These are phyloP conservation scores for Cataglyphis rosenhaueri DNA, from an alignment of 2,888 invertebrate species.

Conservation along the genomic window DNA sequence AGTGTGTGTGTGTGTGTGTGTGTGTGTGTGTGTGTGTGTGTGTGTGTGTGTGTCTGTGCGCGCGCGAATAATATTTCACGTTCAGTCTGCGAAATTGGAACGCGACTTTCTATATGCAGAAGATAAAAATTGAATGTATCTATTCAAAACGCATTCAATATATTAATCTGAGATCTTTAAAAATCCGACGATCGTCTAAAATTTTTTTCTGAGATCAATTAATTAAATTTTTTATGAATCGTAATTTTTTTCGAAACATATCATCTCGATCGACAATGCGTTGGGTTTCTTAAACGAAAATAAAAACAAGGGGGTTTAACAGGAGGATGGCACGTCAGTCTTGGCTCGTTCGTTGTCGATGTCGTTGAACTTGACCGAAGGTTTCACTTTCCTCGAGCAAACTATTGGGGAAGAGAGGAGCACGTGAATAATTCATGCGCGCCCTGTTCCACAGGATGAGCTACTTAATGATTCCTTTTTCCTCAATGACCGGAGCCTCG, in stretches of 20 bases:
- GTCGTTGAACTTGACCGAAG: conserved; percentile 73
- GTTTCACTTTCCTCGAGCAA: conserved; percentile 72
- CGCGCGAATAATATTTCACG: background rate
- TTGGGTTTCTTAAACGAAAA: background rate
- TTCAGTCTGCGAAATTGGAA: background rate
- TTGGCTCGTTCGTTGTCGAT: conserved; percentile 44
- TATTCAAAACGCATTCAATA: background rate
- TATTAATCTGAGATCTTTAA: background rate
- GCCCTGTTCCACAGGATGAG: conserved; percentile 73
- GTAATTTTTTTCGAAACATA: background rate
- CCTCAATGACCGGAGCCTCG: conserved; percentile 47
- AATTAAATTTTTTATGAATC: background rate
- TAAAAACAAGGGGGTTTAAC: background rate
- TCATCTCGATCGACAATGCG: background rate
- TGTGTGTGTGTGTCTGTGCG: background rate
- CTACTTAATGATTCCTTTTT: conserved; percentile 72
- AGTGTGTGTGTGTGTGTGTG: background rate
- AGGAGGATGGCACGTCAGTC: conserved; percentile 18
- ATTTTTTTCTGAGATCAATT: background rate
- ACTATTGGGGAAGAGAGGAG: conserved; percentile 71
- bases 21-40: background rate
- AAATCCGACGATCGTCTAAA: background rate
- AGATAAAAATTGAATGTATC: background rate
- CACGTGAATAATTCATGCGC: conserved; percentile 73
- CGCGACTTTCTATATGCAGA: background rate